phyloP scores from a whole-genome alignment of 2,113 vertebrate species.

The Carollia perspicillata region DNA sequence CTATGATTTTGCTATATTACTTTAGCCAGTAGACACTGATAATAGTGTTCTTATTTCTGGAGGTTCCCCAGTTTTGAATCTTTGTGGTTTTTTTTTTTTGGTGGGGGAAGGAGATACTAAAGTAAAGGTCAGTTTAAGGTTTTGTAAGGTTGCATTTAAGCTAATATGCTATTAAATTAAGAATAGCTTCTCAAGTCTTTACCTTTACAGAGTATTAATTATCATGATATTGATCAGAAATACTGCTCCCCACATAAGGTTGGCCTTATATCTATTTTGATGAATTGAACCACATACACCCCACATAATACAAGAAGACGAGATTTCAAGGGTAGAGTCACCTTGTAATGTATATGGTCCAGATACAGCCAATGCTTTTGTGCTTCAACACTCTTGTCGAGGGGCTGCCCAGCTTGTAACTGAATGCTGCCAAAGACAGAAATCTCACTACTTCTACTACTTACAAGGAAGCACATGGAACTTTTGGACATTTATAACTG shows the following conservation, averaged over 20 bases:
- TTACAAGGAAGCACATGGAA: not conserved
- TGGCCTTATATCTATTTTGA: not conserved
- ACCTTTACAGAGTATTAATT: not conserved
- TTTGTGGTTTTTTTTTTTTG: not conserved
- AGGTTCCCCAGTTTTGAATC: slow-evolving; percentile 14
- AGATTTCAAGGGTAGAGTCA: not conserved
- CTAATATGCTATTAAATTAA: not conserved
- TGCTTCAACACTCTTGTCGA: not conserved
- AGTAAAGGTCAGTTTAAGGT: not conserved
- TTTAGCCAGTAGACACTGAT: slow-evolving; percentile 42
- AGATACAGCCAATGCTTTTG: not conserved
- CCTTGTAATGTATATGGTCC: not conserved
- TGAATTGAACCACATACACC: not conserved
- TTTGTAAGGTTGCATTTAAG: slow-evolving; percentile 15
- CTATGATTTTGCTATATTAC: slow-evolving; percentile 59
- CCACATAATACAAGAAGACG: not conserved
- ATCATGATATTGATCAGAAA: not conserved
- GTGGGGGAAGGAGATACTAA: not conserved
- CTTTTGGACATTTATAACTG: not conserved
- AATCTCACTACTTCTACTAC: not conserved
- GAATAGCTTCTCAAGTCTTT: not conserved
- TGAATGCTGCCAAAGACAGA: not conserved
- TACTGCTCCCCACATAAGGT: not conserved
- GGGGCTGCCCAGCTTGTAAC: not conserved
- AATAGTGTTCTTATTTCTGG: slow-evolving; percentile 29